Base-by-base conservation (phyloP, 2,888 invertebrate genomes). In the Eucriotettix oculatus region DNA sequence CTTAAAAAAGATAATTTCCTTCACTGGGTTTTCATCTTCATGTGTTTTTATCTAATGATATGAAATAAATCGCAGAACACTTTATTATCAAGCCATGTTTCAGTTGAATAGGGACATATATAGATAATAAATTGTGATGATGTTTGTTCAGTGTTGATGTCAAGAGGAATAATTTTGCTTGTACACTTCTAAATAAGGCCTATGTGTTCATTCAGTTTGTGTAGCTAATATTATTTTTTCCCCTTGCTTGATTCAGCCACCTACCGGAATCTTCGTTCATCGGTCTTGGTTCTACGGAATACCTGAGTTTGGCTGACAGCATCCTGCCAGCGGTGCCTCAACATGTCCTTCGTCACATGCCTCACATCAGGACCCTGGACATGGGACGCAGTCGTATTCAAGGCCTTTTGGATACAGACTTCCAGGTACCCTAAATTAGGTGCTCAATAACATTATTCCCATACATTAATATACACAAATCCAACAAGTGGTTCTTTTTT, bases 301-400 rank as follows among this genome's bases (percentile, higher is more conserved):
- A 81, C 75, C 79, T 93, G 69, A 88, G 89, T 69, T 75, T 93
- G 64, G 85, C 88, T 11, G 88, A 90, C 75, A 92, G 92, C 73
- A 78, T 81, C 58, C 75, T 93, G 64, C 77, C 81, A 48, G 81
- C 83, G 67, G 82, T 92, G 73, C 92, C 92, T 9, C 59, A 58
- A 56, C 83, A 87, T 65, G 81, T 90, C 55, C 77, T 90, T 62
- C 80, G 82, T 58, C 85, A 87, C 68, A 78, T 91, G 73, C 86
- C 89, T 1, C 81, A 85, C 65, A 79, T 94, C 61, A 83, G 83
- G 69, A 87, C 87, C 1, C 76, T 95, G 62, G 90, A 92, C 73
- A 76, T 96, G 61, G 87, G 87, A 66, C 79, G 90, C 65, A 89
- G 91, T 69, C 83, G 82, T 66, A 85, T 96, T 66, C 80, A 80